Evolutionary conservation across 2,113 vertebrate species (phyloP).

Genomic region (Ophthalmolycus amberensis): DNA sequence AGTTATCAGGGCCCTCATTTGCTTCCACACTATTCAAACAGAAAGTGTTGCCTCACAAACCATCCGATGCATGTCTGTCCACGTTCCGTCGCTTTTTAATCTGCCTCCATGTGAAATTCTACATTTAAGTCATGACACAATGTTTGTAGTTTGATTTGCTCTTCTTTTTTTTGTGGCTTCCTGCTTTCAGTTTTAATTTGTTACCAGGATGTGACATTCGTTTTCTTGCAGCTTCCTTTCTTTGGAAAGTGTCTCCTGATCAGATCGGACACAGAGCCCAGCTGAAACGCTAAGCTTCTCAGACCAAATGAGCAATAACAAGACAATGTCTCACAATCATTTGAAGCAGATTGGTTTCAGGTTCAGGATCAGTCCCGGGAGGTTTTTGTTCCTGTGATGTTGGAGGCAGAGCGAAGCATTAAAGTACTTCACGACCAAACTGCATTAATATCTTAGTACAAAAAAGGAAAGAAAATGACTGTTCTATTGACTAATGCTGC

Average conservation of each 20-base stretch:
- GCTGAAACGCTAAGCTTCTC: conserved; percentile 25
- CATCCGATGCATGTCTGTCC: conserved; percentile 16
- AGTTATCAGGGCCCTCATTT: neutral
- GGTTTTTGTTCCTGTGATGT: conserved; percentile 7
- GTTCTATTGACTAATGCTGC: conserved; percentile 80
- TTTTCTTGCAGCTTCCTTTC: conserved; percentile 20
- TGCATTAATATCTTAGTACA: conserved; percentile 69
- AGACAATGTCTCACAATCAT: conserved; percentile 64
- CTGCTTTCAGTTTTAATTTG: conserved; percentile 4
- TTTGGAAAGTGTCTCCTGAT: conserved; percentile 32
- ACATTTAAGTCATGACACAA: neutral
- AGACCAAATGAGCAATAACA: conserved; percentile 76
- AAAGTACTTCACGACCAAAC: conserved; percentile 60
- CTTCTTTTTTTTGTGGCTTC: neutral
- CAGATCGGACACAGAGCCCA: conserved; percentile 36
- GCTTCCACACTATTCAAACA: conserved; percentile 9
- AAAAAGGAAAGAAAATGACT: conserved; percentile 57
- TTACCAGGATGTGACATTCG: neutral
- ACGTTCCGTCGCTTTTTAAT: conserved; percentile 2
- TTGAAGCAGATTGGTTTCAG: conserved; percentile 23
- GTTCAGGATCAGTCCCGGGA: conserved; percentile 18
- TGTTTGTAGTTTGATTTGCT: conserved; percentile 1
- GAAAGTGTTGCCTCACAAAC: conserved; percentile 38
- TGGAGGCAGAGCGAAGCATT: conserved; percentile 47
- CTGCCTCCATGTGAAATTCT: conserved; percentile 8